These are phyloP conservation scores for Spea hammondii DNA, from an alignment of 2,797 vertebrate genomes.

Conservation along the genomic window DNA sequence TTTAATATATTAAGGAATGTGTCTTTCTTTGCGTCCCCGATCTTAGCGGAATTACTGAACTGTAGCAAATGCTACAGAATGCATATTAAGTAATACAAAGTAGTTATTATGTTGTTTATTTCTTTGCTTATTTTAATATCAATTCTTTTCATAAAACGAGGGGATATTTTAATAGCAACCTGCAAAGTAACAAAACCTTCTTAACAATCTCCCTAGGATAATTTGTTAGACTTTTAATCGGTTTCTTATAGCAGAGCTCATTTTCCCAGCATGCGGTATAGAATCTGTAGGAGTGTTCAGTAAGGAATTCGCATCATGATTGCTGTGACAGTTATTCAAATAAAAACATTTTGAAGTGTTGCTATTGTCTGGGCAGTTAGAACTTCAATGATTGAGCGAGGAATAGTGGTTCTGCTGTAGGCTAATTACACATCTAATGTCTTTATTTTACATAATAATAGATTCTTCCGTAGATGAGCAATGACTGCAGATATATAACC, in stretches of 20 bases:
- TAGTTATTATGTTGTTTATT: slow-evolving; percentile 50
- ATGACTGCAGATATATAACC: slow-evolving; percentile 62
- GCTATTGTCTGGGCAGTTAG: slow-evolving; percentile 65
- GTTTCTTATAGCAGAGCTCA: slow-evolving; percentile 67
- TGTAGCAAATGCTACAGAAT: slow-evolving; percentile 12
- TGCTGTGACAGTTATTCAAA: slow-evolving; percentile 62
- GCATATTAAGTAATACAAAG: slow-evolving; percentile 49
- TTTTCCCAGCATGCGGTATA: slow-evolving; percentile 66
- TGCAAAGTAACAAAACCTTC: slow-evolving; percentile 59
- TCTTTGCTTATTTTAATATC: slow-evolving; percentile 59
- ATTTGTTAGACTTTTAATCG: slow-evolving; percentile 69
- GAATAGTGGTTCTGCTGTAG: slow-evolving; percentile 62
- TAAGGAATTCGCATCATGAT: slow-evolving; percentile 67
- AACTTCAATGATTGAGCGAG: slow-evolving; percentile 64
- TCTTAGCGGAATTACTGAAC: slow-evolving; percentile 18
- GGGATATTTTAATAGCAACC: slow-evolving; percentile 63
- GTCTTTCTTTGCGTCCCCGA: slow-evolving; percentile 16
- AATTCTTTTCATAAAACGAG: slow-evolving; percentile 58
- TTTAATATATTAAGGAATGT: slow-evolving; percentile 36
- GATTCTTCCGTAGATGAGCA: slow-evolving; percentile 62
- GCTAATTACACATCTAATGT: slow-evolving; percentile 66
- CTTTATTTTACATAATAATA: slow-evolving; percentile 70
- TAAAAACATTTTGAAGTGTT: slow-evolving; percentile 68
- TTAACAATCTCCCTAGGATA: slow-evolving; percentile 65
- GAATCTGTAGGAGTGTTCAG: slow-evolving; percentile 66